Evolutionary conservation across 2,888 invertebrate species (phyloP).

Genomic region (Timema podura): DNA sequence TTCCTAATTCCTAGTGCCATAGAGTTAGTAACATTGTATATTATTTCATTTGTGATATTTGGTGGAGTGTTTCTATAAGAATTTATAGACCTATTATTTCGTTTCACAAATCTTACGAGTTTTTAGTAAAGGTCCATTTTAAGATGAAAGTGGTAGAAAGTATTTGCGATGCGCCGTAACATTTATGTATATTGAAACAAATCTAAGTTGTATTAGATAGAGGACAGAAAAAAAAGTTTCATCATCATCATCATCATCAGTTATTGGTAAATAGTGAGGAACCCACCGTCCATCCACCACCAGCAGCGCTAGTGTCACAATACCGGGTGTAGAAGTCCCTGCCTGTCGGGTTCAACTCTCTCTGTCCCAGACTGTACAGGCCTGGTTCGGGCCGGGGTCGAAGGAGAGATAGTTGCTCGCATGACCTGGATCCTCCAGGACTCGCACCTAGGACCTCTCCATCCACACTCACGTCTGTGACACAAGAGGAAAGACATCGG

Average conservation of each 20-base stretch:
- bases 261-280: constrained; percentile 40
- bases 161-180: no score
- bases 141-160: no score
- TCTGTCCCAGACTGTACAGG: constrained; percentile 42
- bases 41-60: no score
- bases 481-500: background rate
- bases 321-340: constrained; percentile 48
- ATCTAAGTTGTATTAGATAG: no score
- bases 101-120: no score
- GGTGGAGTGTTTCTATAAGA: no score
- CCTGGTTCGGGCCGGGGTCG: constrained; percentile 42
- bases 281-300: constrained; percentile 67
- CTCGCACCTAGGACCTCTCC: background rate
- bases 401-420: constrained; percentile 42
- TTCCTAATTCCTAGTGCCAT: no score
- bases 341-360: constrained; percentile 35
- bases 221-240: no score
- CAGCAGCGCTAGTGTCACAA: constrained; percentile 57
- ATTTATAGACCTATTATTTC: no score
- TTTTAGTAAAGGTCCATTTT: no score
- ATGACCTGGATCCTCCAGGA: constrained; percentile 40
- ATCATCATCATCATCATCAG: background rate
- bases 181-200: no score
- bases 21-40: no score
- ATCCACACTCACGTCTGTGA: background rate